Base-by-base conservation (phyloP, 2,888 invertebrate genomes). In the Omphaloscelis lunosa region DNA sequence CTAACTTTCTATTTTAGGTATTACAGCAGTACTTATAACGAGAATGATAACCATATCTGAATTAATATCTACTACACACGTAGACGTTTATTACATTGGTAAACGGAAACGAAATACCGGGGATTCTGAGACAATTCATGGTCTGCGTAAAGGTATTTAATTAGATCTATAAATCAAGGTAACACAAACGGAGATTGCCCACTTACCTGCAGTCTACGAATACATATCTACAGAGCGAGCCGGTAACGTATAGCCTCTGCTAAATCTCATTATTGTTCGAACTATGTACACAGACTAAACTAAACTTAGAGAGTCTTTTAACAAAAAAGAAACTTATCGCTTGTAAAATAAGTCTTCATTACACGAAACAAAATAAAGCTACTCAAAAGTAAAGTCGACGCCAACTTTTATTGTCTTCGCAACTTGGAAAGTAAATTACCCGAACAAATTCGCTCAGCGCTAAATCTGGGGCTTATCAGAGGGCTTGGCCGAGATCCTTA, bases 361-460 rank as follows among this genome's bases (percentile, higher is more conserved):
- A 92, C 91, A 91, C 90, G 91, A 93, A 93, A 93, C 92, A 93
- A 93, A 94, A 94, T 92, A 92, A 94, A 93, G 91, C 92, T 91
- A 91, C 92, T 93, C 92, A 93, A 93, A 94, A 93, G 92, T 91
- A 92, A 91, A 92, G 89, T 91, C 89, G 85, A 85, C 90, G 91
- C 93, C 90, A 95, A 95, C 92, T 95, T 95, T 95, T 95, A 95
- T 95, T 95, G 95, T 96, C 95, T 95, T 95, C 93, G 91, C 94
- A 95, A 95, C 94, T 96, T 94, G 91, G 93, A 92, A 93, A 95
- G 95, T 96, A 95, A 95, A 96, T 96, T 96, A 94, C 95, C 92
- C 94, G 94, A 94, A 95, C 95, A 96, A 96, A 96, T 95, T 96
- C 95, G 93, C 94, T 95, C 94, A 93, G 92, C 95, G 94, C 94